Evolutionary conservation across 2,113 vertebrate species (phyloP), one percentile per base, ranked within the genome.

Genomic region (Scatophagus argus): DNA sequence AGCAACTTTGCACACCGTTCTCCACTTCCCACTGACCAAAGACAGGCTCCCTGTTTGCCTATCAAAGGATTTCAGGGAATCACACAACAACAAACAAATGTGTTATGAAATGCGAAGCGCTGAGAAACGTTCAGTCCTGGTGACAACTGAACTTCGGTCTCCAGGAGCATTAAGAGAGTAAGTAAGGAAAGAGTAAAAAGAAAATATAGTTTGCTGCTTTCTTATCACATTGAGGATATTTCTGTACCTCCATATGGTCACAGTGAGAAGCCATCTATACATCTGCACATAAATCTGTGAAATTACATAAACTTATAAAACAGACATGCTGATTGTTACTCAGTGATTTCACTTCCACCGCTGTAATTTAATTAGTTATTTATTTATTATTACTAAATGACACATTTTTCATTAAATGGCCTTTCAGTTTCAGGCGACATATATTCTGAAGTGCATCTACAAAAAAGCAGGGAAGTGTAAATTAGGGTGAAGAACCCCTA

Each of bases 61-160:
- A 82, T 88, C 78, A 79, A 55, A 85, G 54, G 59, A 76, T 84
- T 73, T 65, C 58, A 74, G 56, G 49, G 74, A 65, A 69, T 86
- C 81, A 29, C 64, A 64, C 59, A 59, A 82, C 84, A 87, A 82
- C 79, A 92, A 86, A 79, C 77, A 86, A 88, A 87, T n/a, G 61
- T 43, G 64, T 38, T 77, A 32, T 81, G 80, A 92, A 85, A 81
- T 77, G 79, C 63, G 78, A 75, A 84, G 66, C 5, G 16, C 46
- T 8, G 9, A 72, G 46, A 82, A 75, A 72, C 60, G 74, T 75
- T 86, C 77, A 62, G 71, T 58, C 58, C 25, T 6, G 0, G 32
- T 81, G 17, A 81, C 52, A 78, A 78, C 78, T 73, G 70, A 67
- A 70, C 79, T 83, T 67, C 69, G 19, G 70, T 38, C 69, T 67